Evolutionary conservation across 1,140 invertebrate genomes (phyloP).

Genomic region (Atopsyche davidsoni): DNA sequence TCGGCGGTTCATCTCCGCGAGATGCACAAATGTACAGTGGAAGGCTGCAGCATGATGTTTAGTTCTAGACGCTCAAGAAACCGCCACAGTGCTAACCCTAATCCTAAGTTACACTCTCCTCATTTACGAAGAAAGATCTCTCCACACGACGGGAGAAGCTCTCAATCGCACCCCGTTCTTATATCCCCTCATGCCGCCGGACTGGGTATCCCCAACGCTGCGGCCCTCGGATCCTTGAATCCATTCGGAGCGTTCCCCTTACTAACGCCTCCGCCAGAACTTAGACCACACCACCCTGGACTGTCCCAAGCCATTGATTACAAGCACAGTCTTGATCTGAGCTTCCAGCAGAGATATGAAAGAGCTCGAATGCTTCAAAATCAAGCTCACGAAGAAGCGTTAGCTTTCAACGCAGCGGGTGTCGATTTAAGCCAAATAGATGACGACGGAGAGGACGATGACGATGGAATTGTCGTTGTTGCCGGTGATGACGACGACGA

Average conservation of each 20-base stretch:
- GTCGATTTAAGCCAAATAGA: constrained; percentile 28
- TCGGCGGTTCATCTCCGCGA: constrained; percentile 97
- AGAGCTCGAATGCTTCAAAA: constrained; percentile 38
- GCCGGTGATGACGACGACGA: constrained; percentile 61
- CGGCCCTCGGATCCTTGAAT: constrained; percentile 58
- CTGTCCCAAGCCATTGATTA: constrained; percentile 53
- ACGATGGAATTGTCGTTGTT: constrained; percentile 58
- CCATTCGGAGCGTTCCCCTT: constrained; percentile 71
- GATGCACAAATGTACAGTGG: constrained; percentile 99
- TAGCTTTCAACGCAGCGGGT: constrained; percentile 23
- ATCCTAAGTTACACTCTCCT: constrained; percentile 96
- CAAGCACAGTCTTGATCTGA: constrained; percentile 60
- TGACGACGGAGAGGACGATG: constrained; percentile 49
- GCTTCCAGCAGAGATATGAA: constrained; percentile 44
- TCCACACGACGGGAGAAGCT: constrained; percentile 83
- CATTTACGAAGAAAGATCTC: constrained; percentile 87
- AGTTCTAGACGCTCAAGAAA: constrained; percentile 93
- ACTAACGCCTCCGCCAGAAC: constrained; percentile 65
- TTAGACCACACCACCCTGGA: constrained; percentile 51
- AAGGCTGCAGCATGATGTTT: constrained; percentile 99
- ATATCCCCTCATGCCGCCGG: constrained; percentile 64
- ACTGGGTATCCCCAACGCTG: constrained; percentile 48
- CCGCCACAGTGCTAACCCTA: constrained; percentile 95
- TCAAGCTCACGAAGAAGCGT: constrained; percentile 40
- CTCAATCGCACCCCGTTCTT: constrained; percentile 74